Conservation (phyloP, 2,113 vertebrate species). For the Colistium nudipinnis region DNA sequence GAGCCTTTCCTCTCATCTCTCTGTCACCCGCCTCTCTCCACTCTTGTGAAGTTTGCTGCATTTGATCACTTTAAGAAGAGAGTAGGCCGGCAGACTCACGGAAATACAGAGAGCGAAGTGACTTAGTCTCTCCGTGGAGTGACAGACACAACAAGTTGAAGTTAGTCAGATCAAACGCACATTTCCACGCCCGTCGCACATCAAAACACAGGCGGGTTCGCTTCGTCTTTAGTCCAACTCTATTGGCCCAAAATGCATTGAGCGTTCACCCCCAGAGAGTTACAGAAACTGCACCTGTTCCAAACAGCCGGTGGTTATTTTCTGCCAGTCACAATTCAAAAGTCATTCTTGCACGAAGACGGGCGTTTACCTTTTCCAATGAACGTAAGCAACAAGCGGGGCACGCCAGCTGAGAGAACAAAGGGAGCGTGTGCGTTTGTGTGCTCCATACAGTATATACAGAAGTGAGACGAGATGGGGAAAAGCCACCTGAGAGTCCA, state of each 20-base stretch:
- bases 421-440: no score
- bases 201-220: slow-evolving; percentile 41
- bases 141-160: slow-evolving; percentile 73
- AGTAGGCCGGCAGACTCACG: slow-evolving; percentile 61
- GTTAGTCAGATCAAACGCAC: slow-evolving; percentile 62
- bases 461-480: background rate
- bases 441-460: background rate
- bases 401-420: no score
- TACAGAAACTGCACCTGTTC: no score
- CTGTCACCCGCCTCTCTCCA: slow-evolving; percentile 39
- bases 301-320: background rate
- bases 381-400: no score
- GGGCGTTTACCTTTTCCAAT: background rate
- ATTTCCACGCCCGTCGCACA: slow-evolving; percentile 40
- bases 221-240: slow-evolving; percentile 37
- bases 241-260: no score
- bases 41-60: slow-evolving; percentile 72
- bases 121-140: slow-evolving; percentile 53
- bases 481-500: slow-evolving; percentile 8
- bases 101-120: slow-evolving; percentile 58
- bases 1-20: slow-evolving; percentile 75
- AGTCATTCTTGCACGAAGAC: background rate
- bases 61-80: slow-evolving; percentile 79
- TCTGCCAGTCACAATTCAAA: no score
- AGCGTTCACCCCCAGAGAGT: no score